phyloP scores from a whole-genome alignment of 53 echinoderm and acorn worm species.

The Antedon mediterranea region DNA sequence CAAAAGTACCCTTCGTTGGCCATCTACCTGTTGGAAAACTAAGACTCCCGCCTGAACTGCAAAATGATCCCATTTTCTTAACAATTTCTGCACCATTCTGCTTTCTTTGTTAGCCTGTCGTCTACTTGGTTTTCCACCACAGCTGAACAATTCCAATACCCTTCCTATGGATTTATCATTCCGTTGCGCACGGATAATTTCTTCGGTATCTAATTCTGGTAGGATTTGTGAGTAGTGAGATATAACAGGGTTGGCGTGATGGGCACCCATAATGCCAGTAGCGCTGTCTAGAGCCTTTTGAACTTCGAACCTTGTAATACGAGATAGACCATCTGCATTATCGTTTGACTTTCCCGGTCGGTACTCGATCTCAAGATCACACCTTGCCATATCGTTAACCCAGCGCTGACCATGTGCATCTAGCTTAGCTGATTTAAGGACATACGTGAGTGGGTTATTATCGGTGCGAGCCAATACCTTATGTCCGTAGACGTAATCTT shows the following conservation, averaged over 20 bases:
- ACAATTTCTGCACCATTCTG: not conserved
- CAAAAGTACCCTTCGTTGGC: not conserved
- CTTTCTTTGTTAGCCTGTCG: not conserved
- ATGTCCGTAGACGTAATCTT: no score
- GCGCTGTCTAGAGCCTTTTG: no score
- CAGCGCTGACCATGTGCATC: slow-evolving; percentile 28
- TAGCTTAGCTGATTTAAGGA: no score
- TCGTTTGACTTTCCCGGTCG: slow-evolving; percentile 4
- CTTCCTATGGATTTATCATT: not conserved
- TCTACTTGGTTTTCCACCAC: not conserved
- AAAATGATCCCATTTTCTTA: no score
- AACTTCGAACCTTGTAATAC: slow-evolving; percentile 6
- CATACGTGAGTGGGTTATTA: no score
- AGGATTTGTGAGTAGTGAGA: no score
- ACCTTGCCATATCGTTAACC: slow-evolving; percentile 26
- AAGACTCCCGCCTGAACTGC: no score
- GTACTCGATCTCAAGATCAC: slow-evolving; percentile 20
- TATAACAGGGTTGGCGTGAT: no score
- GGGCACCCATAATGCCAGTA: no score
- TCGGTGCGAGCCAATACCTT: no score
- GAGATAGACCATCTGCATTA: slow-evolving; percentile 26
- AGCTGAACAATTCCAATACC: not conserved
- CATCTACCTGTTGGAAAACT: no score
- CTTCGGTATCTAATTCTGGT: no score
- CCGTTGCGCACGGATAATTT: not conserved